Evolutionary conservation across 2,113 vertebrate species (phyloP).

Genomic region (Vicugna pacos): DNA sequence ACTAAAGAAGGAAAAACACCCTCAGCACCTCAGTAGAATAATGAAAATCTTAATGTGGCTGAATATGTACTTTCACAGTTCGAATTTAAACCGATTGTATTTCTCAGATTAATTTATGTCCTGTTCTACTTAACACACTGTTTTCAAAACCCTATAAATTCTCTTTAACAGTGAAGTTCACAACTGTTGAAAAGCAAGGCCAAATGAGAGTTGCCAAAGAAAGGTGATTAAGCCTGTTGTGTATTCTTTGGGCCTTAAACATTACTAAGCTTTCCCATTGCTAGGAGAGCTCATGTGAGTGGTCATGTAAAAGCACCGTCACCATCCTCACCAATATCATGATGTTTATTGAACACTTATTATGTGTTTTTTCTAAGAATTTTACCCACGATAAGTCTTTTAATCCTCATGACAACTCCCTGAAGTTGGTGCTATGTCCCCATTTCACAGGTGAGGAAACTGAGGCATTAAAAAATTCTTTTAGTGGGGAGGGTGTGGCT

Average conservation of each 20-base stretch:
- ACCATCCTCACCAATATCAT: not conserved
- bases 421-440: not conserved
- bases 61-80: not conserved
- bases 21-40: not conserved
- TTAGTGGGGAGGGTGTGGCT: not conserved
- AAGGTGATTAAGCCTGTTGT: not conserved
- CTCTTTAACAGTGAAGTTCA: not conserved
- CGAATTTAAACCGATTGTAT: not conserved
- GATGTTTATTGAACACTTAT: not conserved
- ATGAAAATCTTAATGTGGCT: not conserved
- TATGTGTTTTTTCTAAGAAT: not conserved
- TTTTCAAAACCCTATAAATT: not conserved
- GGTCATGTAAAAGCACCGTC: not conserved
- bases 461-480: not conserved
- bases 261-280: not conserved
- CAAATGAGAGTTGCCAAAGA: not conserved
- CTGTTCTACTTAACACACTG: not conserved
- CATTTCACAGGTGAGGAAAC: slow-evolving; percentile 28
- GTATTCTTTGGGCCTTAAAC: not conserved
- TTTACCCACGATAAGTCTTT: not conserved
- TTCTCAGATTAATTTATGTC: not conserved
- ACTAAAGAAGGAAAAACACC: not conserved
- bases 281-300: not conserved
- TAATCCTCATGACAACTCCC: not conserved
- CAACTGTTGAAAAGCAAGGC: slow-evolving; percentile 3